Evolutionary conservation across 1,140 invertebrate genomes (phyloP), one percentile per base, ranked within the genome.

Genomic region (Trichonephila clavata): DNA sequence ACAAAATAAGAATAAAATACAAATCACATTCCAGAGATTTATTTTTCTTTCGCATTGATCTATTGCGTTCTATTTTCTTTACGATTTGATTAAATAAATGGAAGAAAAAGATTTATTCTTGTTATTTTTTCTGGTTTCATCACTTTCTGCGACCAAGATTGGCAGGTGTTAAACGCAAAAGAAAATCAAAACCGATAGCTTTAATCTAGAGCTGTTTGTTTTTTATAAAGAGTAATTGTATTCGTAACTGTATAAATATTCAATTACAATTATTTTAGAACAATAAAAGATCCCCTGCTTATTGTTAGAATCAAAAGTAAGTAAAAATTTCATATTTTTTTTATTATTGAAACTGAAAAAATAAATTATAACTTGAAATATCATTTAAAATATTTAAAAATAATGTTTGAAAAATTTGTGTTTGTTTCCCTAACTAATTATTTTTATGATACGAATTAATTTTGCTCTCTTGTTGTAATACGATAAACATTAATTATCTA

Each of bases 31-130:
- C 8, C 0, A 0, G 65, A 50, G 10, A 50, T 68, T 68, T 68
- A 68, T 68, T 68, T 24, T 68, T 68, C 65, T 24, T 68, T 68
- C 24, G 27, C 65, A 27, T 68, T 68, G 65, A 68, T 68, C 65
- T 8, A n/a, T 24, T n/a, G n/a, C 21, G n/a, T 2, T 68, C 65
- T 68, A 24, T 68, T 68, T 68, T 68, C 65, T 68, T n/a, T 24
- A 24, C n/a, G n/a, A 68, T 68, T 24, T 68, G n/a, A 68, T 68
- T 68, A 21, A 24, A 68, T 68, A n/a, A 68, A 68, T 6, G 21
- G 7, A 50, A n/a, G n/a, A 68, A 68, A 68, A n/a, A 13, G 24
- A 68, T 24, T 68, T 68, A 14, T n/a, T 68, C 2, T 39, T 4
- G 32, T 39, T 39, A 39, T 39, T 68, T 24, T 68, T 13, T 24